phyloP scores from a whole-genome alignment of 1,140 invertebrate genomes.

The Nephotettix cincticeps region DNA sequence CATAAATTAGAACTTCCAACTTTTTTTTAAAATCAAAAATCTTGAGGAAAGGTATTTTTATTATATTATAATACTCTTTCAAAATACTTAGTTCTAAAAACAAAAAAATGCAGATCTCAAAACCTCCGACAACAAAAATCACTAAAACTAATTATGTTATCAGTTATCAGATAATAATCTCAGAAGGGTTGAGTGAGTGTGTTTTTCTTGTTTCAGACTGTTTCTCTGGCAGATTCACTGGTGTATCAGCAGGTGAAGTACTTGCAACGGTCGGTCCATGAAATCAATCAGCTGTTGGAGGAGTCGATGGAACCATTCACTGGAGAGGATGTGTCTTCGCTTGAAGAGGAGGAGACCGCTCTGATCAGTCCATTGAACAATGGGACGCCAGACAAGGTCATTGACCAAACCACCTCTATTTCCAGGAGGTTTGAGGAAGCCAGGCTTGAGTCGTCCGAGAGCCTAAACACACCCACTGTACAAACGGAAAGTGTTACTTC shows the following conservation, averaged over 20 bases:
- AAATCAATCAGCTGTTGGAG: slow-evolving; percentile 67
- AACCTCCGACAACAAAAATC: too few relatives aligned
- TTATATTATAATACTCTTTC: too few relatives aligned
- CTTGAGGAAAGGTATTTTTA: too few relatives aligned
- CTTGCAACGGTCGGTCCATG: slow-evolving; percentile 67
- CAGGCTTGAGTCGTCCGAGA: slow-evolving; percentile 15
- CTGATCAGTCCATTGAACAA: slow-evolving; percentile 29
- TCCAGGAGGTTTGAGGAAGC: slow-evolving; percentile 19
- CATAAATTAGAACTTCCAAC: too few relatives aligned
- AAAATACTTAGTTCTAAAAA: too few relatives aligned
- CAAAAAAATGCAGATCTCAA: too few relatives aligned
- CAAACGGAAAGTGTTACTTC: slow-evolving; percentile 24
- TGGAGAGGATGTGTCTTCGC: slow-evolving; percentile 27
- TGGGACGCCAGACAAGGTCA: neutral
- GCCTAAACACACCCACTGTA: neutral
- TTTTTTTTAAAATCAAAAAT: too few relatives aligned
- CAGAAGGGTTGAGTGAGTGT: too few relatives aligned
- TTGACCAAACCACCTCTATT: neutral
- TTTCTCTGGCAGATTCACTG: slow-evolving; percentile 44
- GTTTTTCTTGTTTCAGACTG: slow-evolving; percentile 56
- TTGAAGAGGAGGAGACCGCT: slow-evolving; percentile 27
- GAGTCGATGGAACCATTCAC: slow-evolving; percentile 35
- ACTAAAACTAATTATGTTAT: too few relatives aligned
- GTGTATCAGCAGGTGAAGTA: slow-evolving; percentile 76
- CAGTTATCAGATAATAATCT: too few relatives aligned